phyloP scores from a whole-genome alignment of 2,113 vertebrate genomes.

The Calidris pygmaea region DNA sequence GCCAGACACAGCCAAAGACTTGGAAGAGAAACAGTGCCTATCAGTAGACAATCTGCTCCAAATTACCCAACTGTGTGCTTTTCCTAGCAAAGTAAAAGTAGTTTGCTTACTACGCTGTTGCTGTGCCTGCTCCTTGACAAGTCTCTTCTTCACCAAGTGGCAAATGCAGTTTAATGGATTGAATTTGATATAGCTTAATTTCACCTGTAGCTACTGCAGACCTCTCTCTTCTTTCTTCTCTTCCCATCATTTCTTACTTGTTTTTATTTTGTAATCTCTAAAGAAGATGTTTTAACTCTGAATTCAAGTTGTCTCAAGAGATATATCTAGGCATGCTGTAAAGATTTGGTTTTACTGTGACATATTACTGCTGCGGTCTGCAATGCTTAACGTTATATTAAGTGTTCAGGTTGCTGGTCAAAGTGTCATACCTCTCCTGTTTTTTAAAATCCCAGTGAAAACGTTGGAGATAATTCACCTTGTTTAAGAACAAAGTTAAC shows the following conservation, averaged over 20 bases:
- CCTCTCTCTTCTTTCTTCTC: not conserved
- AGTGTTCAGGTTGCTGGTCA: not conserved
- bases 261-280: not conserved
- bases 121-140: not conserved
- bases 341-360: not conserved
- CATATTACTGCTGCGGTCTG: not conserved
- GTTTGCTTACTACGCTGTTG: not conserved
- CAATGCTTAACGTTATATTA: not conserved
- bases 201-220: not conserved
- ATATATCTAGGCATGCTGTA: not conserved
- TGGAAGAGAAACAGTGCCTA: not conserved
- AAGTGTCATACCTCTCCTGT: not conserved
- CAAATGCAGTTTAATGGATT: not conserved
- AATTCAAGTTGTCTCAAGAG: not conserved
- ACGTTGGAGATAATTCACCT: not conserved
- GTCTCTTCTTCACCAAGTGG: not conserved
- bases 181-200: not conserved
- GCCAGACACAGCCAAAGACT: not conserved
- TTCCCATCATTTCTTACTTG: not conserved
- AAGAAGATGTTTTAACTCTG: not conserved
- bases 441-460: not conserved
- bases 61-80: not conserved
- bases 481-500: not conserved
- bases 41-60: not conserved
- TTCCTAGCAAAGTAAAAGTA: not conserved